Evolutionary conservation across 1,140 invertebrate genomes (phyloP).

Genomic region (Pogonognathellus flavescens): DNA sequence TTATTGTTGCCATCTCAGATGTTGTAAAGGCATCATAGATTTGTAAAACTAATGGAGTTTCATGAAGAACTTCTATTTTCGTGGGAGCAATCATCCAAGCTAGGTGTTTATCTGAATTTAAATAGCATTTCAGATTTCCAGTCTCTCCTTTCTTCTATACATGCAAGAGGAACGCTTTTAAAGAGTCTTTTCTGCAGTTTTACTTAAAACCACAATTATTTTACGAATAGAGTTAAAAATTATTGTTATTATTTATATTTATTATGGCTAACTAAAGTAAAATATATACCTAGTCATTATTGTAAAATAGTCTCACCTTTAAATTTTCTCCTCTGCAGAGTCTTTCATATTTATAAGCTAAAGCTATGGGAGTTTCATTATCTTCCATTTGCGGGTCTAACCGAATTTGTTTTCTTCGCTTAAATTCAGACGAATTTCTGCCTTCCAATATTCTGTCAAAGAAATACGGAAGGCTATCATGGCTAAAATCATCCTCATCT

Average conservation of each 20-base stretch:
- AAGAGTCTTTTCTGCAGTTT: no score
- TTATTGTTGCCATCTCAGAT: neutral
- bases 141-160: neutral
- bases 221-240: no score
- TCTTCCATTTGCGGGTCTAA: neutral
- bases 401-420: neutral
- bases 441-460: neutral
- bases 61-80: constrained; percentile 55
- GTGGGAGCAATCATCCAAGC: constrained; percentile 39
- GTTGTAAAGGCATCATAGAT: constrained; percentile 50
- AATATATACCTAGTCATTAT: neutral
- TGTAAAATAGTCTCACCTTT: neutral
- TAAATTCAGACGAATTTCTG: neutral
- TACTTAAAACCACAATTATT: no score
- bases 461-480: neutral
- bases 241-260: no score
- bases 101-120: constrained; percentile 36
- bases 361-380: neutral
- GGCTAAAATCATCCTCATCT: neutral
- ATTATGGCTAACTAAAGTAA: neutral
- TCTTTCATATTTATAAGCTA: neutral
- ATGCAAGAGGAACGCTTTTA: neutral
- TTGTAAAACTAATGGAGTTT: constrained; percentile 56
- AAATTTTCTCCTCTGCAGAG: constrained; percentile 31
- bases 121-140: constrained; percentile 28